phyloP scores from a whole-genome alignment of 1,140 invertebrate genomes.

The Drosophila equinoxialis region DNA sequence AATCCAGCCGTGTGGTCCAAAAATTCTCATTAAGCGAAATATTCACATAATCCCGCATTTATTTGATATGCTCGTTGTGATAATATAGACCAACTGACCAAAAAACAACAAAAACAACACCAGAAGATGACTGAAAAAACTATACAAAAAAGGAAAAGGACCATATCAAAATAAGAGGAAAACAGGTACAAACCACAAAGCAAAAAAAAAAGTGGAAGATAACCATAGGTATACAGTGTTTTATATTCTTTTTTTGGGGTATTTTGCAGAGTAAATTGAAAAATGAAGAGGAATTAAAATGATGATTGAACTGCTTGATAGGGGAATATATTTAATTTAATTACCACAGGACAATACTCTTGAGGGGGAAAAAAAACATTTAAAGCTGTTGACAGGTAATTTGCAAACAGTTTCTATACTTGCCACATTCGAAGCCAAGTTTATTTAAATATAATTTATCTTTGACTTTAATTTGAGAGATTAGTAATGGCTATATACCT shows the following conservation, averaged over 20 bases:
- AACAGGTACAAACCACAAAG: conserved; percentile 36
- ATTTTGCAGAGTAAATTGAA: conserved; percentile 36
- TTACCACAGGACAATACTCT: conserved; percentile 17
- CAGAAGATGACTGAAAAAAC: conserved; percentile 23
- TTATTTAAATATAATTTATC: no score
- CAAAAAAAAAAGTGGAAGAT: not conserved
- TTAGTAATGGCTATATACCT: no score
- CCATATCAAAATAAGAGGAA: conserved; percentile 23
- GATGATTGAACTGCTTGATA: conserved; percentile 49
- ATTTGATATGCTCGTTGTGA: conserved; percentile 73
- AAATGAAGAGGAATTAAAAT: conserved; percentile 49
- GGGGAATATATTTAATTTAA: conserved; percentile 49
- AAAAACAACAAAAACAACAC: conserved; percentile 26
- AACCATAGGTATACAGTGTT: conserved; percentile 13
- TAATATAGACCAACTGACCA: conserved; percentile 58
- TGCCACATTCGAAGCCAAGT: no score
- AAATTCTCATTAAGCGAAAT: conserved; percentile 82
- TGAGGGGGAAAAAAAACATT: no score
- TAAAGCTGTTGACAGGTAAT: not conserved
- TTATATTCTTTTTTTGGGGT: conserved; percentile 8
- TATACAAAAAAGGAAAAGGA: conserved; percentile 21
- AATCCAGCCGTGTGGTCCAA: conserved; percentile 71
- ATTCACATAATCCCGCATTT: conserved; percentile 83
- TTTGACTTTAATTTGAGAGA: no score
- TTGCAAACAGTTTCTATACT: no score